These are phyloP conservation scores for Platynereis dumerilii DNA, from an alignment of 2,888 invertebrate genomes.

Conservation along the genomic window DNA sequence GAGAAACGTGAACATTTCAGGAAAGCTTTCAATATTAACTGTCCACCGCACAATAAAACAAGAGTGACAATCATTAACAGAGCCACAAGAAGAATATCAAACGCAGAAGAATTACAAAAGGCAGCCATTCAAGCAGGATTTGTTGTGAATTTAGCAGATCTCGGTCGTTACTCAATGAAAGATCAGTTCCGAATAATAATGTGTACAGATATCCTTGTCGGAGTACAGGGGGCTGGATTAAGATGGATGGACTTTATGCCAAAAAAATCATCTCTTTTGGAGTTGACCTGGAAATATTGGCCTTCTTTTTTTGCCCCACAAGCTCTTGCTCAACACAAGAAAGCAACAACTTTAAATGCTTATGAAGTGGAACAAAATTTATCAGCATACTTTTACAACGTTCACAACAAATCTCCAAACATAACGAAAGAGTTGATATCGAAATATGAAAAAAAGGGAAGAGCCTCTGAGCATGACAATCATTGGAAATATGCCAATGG, in stretches of 20 bases:
- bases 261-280: background rate
- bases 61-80: background rate
- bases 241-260: background rate
- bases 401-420: too few species aligned
- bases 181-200: background rate
- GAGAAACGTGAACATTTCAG: background rate
- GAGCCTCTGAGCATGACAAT: background rate
- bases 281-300: conserved; percentile 4
- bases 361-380: background rate
- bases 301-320: background rate
- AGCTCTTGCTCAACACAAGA: background rate
- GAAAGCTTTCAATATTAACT: background rate
- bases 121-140: background rate
- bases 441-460: too few species aligned
- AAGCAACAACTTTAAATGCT: background rate
- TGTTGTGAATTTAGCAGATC: background rate
- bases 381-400: too few species aligned
- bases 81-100: background rate
- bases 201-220: conserved; percentile 1
- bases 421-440: too few species aligned
- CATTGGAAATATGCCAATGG: conserved; percentile 6
- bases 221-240: background rate
- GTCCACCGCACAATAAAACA: background rate
- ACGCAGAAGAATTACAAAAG: background rate
- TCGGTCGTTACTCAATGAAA: background rate